Evolutionary conservation across 2,797 vertebrate species (phyloP).

Genomic region (Heterohyrax brucei): DNA sequence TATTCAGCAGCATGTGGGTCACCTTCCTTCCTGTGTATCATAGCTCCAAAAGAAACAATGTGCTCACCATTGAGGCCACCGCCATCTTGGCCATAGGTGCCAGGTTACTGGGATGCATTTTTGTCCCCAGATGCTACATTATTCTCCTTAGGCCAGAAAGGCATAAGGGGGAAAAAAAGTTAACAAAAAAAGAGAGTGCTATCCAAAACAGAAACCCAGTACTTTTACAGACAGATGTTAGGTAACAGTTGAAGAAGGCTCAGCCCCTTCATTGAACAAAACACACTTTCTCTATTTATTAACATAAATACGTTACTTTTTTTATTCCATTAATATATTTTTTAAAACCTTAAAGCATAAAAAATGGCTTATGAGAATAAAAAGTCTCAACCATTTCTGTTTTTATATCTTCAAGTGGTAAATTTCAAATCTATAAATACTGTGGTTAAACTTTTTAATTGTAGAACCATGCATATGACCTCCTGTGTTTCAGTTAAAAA

Average conservation of each 20-base stretch:
- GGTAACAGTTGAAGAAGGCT: too few species aligned
- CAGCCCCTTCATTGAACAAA: too few species aligned
- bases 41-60: background rate
- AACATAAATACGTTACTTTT: too few species aligned
- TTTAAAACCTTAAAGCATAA: too few species aligned
- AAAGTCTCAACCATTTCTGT: background rate
- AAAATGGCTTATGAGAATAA: too few species aligned
- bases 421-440: background rate
- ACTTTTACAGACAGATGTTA: background rate
- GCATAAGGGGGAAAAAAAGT: background rate
- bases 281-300: too few species aligned
- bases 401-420: background rate
- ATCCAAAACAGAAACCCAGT: background rate
- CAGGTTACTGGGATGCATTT: background rate
- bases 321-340: too few species aligned
- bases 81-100: too few species aligned
- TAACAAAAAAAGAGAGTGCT: background rate
- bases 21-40: background rate
- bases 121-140: background rate
- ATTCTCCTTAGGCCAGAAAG: background rate
- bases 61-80: fast-evolving
- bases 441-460: background rate
- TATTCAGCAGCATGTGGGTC: background rate
- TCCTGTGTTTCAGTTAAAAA: background rate
- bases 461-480: background rate